Base-by-base conservation (phyloP, 2,113 vertebrate species). In the Tor tambroides region DNA sequence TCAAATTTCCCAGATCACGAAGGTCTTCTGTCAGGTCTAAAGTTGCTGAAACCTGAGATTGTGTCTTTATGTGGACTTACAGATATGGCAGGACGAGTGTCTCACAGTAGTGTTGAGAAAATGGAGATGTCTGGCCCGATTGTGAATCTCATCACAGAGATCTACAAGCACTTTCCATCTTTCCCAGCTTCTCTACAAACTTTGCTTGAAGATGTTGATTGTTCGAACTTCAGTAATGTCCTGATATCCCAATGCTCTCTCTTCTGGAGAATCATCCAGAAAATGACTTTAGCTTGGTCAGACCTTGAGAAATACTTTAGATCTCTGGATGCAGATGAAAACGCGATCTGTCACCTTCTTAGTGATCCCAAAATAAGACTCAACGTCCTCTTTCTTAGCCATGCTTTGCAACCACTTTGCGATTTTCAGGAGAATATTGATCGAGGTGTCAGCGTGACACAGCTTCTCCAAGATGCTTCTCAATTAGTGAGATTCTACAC, bases 311-410 rank as follows among this genome's bases (percentile, higher is more conserved):
- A 91, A 0, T 92, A 93, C 80, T 95, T 94, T 32, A 87, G 80
- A 6, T 89, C 85, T 0, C 43, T 88, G 74, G 59, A 1, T 0
- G 21, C 54, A 14, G 59, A 46, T 23, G 14, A 86, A 46, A 0
- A 12, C 11, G 3, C 28, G 1, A 2, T 91, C 94, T 56, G 46
- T 38, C 67, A 11, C 10, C 89, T 49, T 32, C 85, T 95, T 35
- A 59, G 69, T 46, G 81, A 93, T 38, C 35, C 65, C 1, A 67
- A 86, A 32, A 41, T 94, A 4, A 88, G 81, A 80, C 89, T 93
- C 2, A 56, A 76, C 11, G 89, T 94, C 28, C 71, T 93, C 11
- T 95, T 95, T 85, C 92, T 95, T 0, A 85, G 89, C 10, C 88
- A 92, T 7, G 38, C 92, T 0, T 46, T 95, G 85, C 87, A 93